Evolutionary conservation across 2,797 vertebrate genomes (phyloP).

Genomic region (Fratercula arctica): DNA sequence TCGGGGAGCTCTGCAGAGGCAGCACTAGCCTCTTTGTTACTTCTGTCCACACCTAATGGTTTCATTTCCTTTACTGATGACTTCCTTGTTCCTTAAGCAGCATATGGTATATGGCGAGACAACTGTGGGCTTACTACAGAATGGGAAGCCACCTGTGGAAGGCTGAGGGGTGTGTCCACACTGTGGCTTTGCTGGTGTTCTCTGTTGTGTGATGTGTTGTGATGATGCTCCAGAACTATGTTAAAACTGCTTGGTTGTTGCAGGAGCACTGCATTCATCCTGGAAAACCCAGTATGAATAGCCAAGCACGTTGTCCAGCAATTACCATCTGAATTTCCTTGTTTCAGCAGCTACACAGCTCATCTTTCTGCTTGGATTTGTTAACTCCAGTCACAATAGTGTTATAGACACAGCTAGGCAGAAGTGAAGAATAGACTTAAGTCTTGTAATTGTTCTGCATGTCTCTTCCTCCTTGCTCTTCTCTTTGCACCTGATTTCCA

Average conservation of each 20-base stretch:
- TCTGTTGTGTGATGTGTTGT: neutral
- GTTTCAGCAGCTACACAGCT: neutral
- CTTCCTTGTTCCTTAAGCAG: neutral
- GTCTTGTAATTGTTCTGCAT: neutral
- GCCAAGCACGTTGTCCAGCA: rapidly evolving
- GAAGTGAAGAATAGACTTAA: neutral
- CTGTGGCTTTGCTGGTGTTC: neutral
- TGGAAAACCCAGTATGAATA: neutral
- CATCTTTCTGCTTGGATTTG: neutral
- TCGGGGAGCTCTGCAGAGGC: neutral
- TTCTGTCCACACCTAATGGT: neutral
- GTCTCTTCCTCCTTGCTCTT: neutral
- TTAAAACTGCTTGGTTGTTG: neutral
- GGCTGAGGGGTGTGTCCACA: rapidly evolving
- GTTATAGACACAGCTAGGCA: neutral
- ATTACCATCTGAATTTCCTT: neutral
- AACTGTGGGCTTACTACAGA: neutral
- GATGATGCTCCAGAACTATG: neutral
- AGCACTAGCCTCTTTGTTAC: neutral
- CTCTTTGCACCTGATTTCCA: neutral
- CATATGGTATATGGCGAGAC: rapidly evolving
- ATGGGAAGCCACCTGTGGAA: neutral
- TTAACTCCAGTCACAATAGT: neutral
- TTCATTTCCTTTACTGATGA: neutral
- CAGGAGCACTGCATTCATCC: neutral